Conservation (phyloP, 1,140 invertebrate species). For the Hypsibius dujardini region DNA sequence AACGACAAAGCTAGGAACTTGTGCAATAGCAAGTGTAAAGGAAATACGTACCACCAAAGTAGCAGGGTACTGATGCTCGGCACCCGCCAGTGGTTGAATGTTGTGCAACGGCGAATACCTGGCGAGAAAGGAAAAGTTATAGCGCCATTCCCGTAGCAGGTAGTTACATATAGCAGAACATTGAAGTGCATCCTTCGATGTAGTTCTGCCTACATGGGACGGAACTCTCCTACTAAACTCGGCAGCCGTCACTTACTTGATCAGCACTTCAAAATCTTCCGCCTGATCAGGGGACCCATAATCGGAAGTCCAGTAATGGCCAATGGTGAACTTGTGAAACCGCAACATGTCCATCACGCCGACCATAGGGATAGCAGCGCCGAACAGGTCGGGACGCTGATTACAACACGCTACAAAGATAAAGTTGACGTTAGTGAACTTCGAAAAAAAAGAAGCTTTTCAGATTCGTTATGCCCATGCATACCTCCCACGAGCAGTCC, state of each 20-base stretch:
- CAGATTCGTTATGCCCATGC: no score
- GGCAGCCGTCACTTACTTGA: slow-evolving; percentile 42
- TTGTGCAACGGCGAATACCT: slow-evolving; percentile 83
- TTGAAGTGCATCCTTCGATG: no score
- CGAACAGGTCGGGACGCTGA: slow-evolving; percentile 84
- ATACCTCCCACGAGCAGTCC: slow-evolving; percentile 65
- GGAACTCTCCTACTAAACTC: no score
- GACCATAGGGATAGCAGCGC: slow-evolving; percentile 70
- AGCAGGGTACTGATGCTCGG: slow-evolving; percentile 59
- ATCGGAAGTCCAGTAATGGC: slow-evolving; percentile 86
- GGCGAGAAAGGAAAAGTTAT: slow-evolving; percentile 2
- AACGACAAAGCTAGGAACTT: no score
- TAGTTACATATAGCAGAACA: no score
- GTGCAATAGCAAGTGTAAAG: no score
- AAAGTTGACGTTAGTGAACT: no score
- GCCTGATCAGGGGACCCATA: slow-evolving; percentile 76
- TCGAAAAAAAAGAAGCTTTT: no score
- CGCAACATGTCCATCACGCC: slow-evolving; percentile 92
- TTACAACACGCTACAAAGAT: slow-evolving; percentile 43
- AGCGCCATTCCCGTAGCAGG: no score
- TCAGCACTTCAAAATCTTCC: slow-evolving; percentile 68
- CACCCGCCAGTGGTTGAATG: slow-evolving; percentile 45
- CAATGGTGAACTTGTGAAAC: slow-evolving; percentile 96
- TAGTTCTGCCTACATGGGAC: no score
- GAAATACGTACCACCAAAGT: slow-evolving; percentile 43